A percentile compares a stretch with the other conserved stretches of the same genome.
Evolutionary conservation across 2,113 vertebrate species (phyloP).

Genomic region (Litocranius walleri): DNA sequence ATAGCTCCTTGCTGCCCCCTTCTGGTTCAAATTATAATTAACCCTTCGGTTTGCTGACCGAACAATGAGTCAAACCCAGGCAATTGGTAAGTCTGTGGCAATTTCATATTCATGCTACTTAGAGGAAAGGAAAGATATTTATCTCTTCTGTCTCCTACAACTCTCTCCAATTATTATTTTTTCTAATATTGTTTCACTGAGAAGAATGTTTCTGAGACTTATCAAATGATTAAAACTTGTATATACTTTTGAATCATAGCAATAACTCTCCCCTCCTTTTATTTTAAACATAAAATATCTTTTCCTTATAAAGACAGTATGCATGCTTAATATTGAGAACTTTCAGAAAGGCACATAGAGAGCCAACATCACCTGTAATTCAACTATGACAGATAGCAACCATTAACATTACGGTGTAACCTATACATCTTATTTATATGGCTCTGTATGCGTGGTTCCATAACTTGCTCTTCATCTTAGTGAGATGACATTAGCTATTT

Average conservation of each 20-base stretch:
- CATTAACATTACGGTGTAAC: not conserved
- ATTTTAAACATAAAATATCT: not conserved
- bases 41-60: not conserved
- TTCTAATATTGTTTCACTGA: not conserved
- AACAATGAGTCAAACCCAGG: not conserved
- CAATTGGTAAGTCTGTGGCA: not conserved
- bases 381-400: not conserved
- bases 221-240: not conserved
- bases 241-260: not conserved
- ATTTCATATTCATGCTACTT: not conserved
- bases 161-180: not conserved
- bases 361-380: not conserved
- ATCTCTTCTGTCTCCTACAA: not conserved
- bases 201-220: not conserved
- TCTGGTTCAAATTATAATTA: slow-evolving; percentile 45
- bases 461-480: not conserved
- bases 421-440: not conserved
- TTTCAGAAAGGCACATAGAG: not conserved
- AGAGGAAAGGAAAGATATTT: not conserved
- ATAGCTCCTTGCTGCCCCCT: slow-evolving; percentile 72
- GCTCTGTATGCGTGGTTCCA: not conserved
- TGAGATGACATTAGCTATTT: not conserved
- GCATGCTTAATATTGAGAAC: not conserved
- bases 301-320: not conserved
- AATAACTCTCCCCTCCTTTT: not conserved